Base-by-base conservation (phyloP, 2,888 invertebrate species). In the Spodoptera exigua region DNA sequence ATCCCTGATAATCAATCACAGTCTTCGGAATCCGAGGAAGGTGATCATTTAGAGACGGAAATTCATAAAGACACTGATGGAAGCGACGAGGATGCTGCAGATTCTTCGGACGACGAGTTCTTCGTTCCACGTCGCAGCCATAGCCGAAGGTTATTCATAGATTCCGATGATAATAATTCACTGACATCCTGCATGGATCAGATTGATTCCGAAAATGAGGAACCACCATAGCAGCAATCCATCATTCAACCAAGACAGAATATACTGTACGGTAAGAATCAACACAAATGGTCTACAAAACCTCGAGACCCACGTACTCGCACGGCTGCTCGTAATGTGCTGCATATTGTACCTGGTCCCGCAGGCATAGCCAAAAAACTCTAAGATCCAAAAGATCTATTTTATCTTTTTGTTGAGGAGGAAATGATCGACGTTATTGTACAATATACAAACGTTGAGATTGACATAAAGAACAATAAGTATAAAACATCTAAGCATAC, bases 381-480 rank as follows among this genome's bases (percentile, higher is more conserved):
- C 1, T 17, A 16, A 18, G 18, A 46, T 3, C 46, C 46, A 46
- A 35, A 35, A 3, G 35, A 17, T 1, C 17, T 46, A n/a, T 46
- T 46, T 46, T 2, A 46, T 3, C 35, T 46, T 35, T 35, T 18
- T 35, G 10, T 46, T 2, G 1, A 1, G n/a, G 35, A 46, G 3
- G 46, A 46, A 35, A 36, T 46, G 17, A 36, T 46, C 17, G 35
- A 46, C 5, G 17, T 3, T 1, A 1, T 46, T 4, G 34, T 46
- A 1, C 35, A 35, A 18, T 46, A 10, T 18, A 35, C 46, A n/a
- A 46, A 46, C n/a, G 35, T 3, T 0, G 46, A 46, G 17, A 46
- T 46, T 46, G 18, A 52, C 5, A 43, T 43, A 43, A 52, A 52
- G 35, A 52, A 52, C 3, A 35, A 3, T 43, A 52, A 52, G 52